Conservation (phyloP, 2,888 invertebrate genomes). For the Villa cingulata region DNA sequence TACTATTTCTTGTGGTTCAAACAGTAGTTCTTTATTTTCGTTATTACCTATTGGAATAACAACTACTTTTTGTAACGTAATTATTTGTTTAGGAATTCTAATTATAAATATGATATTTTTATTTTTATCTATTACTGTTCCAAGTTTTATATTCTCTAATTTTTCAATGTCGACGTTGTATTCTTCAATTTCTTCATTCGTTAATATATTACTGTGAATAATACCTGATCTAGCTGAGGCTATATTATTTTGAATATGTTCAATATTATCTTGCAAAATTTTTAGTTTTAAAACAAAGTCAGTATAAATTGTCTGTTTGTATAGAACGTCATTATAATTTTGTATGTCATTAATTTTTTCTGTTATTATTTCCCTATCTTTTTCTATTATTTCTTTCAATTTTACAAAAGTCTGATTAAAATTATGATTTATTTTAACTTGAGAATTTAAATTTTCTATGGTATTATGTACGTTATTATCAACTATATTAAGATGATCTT, state of each 20-base stretch:
- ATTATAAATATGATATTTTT: slow-evolving; percentile 4
- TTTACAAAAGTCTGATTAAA: not conserved
- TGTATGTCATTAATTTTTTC: not conserved
- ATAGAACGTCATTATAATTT: not conserved
- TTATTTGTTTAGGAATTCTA: slow-evolving; percentile 3
- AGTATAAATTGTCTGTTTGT: not conserved
- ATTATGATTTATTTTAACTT: slow-evolving; percentile 1
- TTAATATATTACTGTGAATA: not conserved
- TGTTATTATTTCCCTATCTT: not conserved
- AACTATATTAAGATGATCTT: slow-evolving; percentile 3
- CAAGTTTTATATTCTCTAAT: slow-evolving; percentile 2
- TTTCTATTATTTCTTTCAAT: not conserved
- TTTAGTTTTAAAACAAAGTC: not conserved
- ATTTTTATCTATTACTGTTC: too few species aligned
- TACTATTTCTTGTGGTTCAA: too few species aligned
- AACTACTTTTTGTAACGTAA: too few species aligned
- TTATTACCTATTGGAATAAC: too few species aligned
- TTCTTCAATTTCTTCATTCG: slow-evolving; percentile 1
- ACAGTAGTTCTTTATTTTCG: too few species aligned
- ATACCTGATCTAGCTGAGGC: not conserved
- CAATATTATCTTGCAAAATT: slow-evolving; percentile 2
- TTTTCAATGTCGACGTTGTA: not conserved
- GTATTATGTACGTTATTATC: slow-evolving; percentile 3
- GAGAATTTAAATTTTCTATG: slow-evolving; percentile 2
- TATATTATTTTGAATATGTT: slow-evolving; percentile 4